A percentile compares a stretch with the other conserved stretches of the same genome.
Conservation (phyloP, 2,888 invertebrate species). For the Tridacna crocea region DNA sequence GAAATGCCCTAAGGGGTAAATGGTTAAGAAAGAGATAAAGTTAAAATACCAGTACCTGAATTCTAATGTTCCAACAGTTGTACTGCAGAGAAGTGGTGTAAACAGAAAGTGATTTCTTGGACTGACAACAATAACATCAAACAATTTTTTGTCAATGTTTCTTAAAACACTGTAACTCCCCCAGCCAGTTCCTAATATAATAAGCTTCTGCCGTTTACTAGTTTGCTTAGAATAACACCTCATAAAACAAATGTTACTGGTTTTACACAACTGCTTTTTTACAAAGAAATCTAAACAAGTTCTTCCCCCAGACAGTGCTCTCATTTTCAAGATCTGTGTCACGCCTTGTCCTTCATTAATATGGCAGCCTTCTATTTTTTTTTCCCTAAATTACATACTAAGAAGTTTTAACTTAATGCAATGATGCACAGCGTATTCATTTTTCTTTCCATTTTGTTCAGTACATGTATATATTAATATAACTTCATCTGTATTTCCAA, state of each 20-base stretch:
- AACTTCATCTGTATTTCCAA: too few relatives aligned
- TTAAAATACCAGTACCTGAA: conserved; percentile 74
- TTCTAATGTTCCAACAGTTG: conserved; percentile 84
- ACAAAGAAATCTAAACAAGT: too few relatives aligned
- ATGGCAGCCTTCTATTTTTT: too few relatives aligned
- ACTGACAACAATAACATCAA: conserved; percentile 83
- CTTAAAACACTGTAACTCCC: conserved; percentile 83
- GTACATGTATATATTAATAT: too few relatives aligned
- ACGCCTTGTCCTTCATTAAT: too few relatives aligned
- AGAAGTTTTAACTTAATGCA: too few relatives aligned
- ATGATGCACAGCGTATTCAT: too few relatives aligned
- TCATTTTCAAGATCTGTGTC: too few relatives aligned
- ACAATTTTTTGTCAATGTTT: conserved; percentile 80
- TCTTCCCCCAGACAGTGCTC: too few relatives aligned
- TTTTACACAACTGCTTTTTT: background rate
- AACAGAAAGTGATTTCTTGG: conserved; percentile 85
- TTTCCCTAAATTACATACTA: too few relatives aligned
- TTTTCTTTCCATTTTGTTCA: too few relatives aligned
- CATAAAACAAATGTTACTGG: background rate
- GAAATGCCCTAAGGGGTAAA: too few relatives aligned
- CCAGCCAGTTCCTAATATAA: conserved; percentile 85
- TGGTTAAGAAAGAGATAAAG: background rate
- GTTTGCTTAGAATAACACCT: conserved; percentile 1
- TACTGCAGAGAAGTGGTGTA: conserved; percentile 84
- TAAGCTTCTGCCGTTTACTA: conserved; percentile 70